phyloP scores from a whole-genome alignment of 1,140 invertebrate genomes.

The Bombus pyrosoma region DNA sequence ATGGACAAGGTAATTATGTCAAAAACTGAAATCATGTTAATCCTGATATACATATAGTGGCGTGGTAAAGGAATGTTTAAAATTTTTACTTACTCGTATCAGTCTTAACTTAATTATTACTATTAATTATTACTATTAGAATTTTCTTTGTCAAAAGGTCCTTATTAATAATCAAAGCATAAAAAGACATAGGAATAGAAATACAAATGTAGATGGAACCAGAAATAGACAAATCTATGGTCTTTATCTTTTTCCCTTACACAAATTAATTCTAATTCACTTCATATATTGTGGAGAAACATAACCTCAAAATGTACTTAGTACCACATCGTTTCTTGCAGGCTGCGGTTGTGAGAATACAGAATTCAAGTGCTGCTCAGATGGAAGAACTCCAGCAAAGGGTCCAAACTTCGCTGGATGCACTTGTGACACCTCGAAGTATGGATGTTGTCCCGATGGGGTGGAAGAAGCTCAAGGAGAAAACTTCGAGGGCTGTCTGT shows the following conservation, averaged over 20 bases:
- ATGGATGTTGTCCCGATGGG: conserved; percentile 94
- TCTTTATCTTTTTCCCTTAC: not conserved
- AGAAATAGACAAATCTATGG: not conserved
- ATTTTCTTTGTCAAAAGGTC: no score
- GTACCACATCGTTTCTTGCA: conserved; percentile 57
- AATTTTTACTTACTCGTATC: no score
- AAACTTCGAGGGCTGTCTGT: conserved; percentile 91
- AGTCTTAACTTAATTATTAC: no score
- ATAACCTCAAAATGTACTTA: not conserved
- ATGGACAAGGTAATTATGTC: conserved; percentile 83
- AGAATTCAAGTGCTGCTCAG: conserved; percentile 93
- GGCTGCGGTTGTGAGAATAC: conserved; percentile 92
- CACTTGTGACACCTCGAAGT: conserved; percentile 89
- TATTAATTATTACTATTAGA: no score
- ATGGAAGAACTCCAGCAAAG: conserved; percentile 88
- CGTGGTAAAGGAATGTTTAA: no score
- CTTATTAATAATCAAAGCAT: not conserved
- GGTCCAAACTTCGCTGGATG: conserved; percentile 89
- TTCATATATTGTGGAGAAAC: not conserved
- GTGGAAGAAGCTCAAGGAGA: conserved; percentile 90
- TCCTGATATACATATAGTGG: no score
- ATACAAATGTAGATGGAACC: not conserved
- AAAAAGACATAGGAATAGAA: not conserved
- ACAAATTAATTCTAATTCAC: not conserved
- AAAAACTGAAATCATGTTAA: no score